Evolutionary conservation across 2,797 vertebrate genomes (phyloP).

Genomic region (Aeoliscus strigatus): DNA sequence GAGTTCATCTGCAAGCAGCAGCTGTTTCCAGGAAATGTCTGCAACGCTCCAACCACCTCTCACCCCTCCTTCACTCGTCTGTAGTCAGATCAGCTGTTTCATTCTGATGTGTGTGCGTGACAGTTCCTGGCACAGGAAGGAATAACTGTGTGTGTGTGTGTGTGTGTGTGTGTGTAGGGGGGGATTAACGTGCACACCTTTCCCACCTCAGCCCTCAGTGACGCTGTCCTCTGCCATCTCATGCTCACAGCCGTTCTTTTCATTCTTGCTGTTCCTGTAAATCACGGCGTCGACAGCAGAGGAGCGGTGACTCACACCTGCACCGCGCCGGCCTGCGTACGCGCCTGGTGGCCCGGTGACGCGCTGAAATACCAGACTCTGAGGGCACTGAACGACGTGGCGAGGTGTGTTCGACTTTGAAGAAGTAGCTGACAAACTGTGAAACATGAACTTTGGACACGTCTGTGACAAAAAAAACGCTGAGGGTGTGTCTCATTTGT

Average conservation of each 20-base stretch:
- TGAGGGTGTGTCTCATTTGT: no score
- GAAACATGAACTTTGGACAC: no score
- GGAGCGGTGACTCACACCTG: slow-evolving; percentile 9
- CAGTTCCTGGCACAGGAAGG: neutral
- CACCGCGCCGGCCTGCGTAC: neutral
- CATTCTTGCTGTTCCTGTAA: neutral
- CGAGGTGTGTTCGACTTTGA: neutral
- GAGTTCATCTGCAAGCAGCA: no score
- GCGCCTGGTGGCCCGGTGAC: neutral
- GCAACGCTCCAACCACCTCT: no score
- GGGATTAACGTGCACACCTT: slow-evolving; percentile 3
- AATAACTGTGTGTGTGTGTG: no score
- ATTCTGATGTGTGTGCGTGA: no score
- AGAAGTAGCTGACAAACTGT: neutral
- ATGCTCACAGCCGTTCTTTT: neutral
- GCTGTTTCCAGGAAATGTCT: no score
- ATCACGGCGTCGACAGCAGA: neutral
- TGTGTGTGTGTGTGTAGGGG: no score
- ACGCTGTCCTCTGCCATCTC: neutral
- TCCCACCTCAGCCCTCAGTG: neutral
- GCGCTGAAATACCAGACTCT: slow-evolving; percentile 3
- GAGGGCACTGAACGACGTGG: neutral
- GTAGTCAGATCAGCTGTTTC: no score
- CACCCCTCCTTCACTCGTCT: no score
- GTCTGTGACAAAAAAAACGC: no score